These are phyloP conservation scores for Conus ventricosus DNA, from an alignment of 1,140 invertebrate genomes.

Conservation along the genomic window DNA sequence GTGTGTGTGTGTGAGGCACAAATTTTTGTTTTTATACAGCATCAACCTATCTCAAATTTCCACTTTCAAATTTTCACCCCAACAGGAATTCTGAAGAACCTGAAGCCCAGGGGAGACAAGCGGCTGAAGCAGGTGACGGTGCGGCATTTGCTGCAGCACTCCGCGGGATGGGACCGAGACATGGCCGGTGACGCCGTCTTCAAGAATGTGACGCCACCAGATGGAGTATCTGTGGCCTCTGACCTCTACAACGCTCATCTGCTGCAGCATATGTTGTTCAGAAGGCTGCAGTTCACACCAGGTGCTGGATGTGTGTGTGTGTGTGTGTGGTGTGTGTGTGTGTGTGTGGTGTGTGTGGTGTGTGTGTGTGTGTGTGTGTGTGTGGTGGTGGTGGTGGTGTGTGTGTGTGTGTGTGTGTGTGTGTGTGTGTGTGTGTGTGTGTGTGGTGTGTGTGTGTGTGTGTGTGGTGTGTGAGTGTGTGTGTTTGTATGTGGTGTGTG, in stretches of 20 bases:
- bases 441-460: not conserved
- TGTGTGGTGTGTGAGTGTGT: not conserved
- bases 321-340: not conserved
- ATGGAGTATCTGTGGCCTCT: slow-evolving; percentile 26
- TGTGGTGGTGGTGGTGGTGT: not conserved
- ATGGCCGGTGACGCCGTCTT: slow-evolving; percentile 61
- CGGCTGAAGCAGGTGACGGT: slow-evolving; percentile 58
- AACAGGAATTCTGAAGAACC: slow-evolving; percentile 47
- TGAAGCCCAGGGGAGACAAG: slow-evolving; percentile 53
- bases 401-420: no score
- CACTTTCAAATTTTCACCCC: not conserved
- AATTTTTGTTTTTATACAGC: no score
- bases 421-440: no score
- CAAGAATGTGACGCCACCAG: slow-evolving; percentile 36
- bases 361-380: not conserved
- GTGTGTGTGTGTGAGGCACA: no score
- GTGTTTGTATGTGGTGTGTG: not conserved
- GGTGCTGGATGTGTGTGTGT: slow-evolving; percentile 43
- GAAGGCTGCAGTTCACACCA: slow-evolving; percentile 64
- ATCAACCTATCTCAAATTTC: no score
- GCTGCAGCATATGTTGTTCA: slow-evolving; percentile 57
- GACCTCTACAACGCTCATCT: slow-evolving; percentile 45
- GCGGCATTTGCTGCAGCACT: slow-evolving; percentile 64
- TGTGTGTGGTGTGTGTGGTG: no score
- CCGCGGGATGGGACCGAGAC: slow-evolving; percentile 66